A percentile compares a stretch with the other conserved stretches of the same genome.
These are phyloP conservation scores for Syngnathus rostellatus DNA, from an alignment of 2,797 vertebrate species.

Conservation along the genomic window DNA sequence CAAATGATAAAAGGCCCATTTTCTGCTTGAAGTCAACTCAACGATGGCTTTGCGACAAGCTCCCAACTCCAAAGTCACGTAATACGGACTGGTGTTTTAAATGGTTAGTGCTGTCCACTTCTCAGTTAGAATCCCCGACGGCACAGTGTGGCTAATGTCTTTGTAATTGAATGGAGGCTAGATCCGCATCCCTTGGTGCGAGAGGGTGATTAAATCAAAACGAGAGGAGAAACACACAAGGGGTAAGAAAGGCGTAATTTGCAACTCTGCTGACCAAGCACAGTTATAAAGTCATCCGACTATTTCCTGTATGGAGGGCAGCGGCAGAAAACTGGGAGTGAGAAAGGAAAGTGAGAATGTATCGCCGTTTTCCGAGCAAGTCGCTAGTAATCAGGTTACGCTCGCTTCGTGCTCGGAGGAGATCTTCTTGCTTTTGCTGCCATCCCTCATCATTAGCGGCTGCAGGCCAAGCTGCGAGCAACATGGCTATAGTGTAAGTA, in stretches of 20 bases:
- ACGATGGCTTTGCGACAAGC: constrained; percentile 23
- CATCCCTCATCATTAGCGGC: constrained; percentile 61
- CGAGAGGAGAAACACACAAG: constrained; percentile 16
- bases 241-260: constrained; percentile 19
- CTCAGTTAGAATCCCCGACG: constrained; percentile 11
- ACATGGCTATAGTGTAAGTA: constrained; percentile 40
- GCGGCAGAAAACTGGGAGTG: constrained; percentile 32
- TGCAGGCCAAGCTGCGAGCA: constrained; percentile 43
- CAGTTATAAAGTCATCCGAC: constrained; percentile 31
- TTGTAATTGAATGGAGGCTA: constrained; percentile 18
- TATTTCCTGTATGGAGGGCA: constrained; percentile 55
- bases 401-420: constrained; percentile 47
- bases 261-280: constrained; percentile 29
- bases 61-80: constrained; percentile 20
- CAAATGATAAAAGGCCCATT: constrained; percentile 36
- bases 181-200: constrained; percentile 15
- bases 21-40: constrained; percentile 27
- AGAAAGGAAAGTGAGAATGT: constrained; percentile 31
- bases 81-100: constrained; percentile 12
- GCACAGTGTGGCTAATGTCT: constrained; percentile 11
- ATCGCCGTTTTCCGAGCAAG: constrained; percentile 49
- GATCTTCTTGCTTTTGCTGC: constrained; percentile 51
- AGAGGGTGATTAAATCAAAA: constrained; percentile 35
- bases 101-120: constrained; percentile 16
- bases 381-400: constrained; percentile 60